A percentile compares a stretch with the other conserved stretches of the same genome.
Evolutionary conservation across 2,797 vertebrate species (phyloP).

Genomic region (Myoxocephalus aenaeus): DNA sequence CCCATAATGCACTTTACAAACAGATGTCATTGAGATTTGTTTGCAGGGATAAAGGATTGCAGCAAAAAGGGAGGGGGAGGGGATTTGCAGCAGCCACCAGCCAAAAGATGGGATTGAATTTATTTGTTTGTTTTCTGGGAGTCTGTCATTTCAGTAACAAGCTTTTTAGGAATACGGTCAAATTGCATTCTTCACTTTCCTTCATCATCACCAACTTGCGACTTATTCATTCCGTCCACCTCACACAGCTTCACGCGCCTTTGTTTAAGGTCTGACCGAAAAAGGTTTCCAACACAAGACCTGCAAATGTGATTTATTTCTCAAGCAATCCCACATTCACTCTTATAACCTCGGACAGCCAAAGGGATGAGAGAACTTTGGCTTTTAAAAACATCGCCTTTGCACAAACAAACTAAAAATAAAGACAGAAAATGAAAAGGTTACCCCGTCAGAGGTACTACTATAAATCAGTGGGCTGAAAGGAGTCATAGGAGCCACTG

Average conservation of each 20-base stretch:
- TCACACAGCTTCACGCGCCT: background rate
- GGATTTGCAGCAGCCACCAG: conserved; percentile 23
- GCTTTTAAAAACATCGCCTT: background rate
- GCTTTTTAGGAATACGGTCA: conserved; percentile 23
- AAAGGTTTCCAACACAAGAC: background rate
- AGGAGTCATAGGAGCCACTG: conserved; percentile 44
- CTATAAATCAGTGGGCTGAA: conserved; percentile 56
- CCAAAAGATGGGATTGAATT: conserved; percentile 32
- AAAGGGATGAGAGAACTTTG: background rate
- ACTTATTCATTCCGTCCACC: background rate
- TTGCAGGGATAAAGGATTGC: conserved; percentile 53
- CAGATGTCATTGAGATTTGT: conserved; percentile 48
- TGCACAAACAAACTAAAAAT: conserved; percentile 29
- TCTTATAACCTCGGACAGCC: background rate
- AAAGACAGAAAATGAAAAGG: conserved; percentile 26
- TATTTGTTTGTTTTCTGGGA: conserved; percentile 25
- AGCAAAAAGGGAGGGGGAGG: background rate
- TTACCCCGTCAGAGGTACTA: conserved; percentile 11
- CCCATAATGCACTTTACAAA: conserved; percentile 47
- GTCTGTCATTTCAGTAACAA: conserved; percentile 14
- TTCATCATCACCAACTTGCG: background rate
- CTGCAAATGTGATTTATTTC: background rate
- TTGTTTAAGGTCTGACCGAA: background rate
- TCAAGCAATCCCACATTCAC: background rate
- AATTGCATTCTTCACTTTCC: background rate